These are phyloP conservation scores for Amblyornis subalaris DNA, from an alignment of 2,113 vertebrate genomes.

Conservation along the genomic window DNA sequence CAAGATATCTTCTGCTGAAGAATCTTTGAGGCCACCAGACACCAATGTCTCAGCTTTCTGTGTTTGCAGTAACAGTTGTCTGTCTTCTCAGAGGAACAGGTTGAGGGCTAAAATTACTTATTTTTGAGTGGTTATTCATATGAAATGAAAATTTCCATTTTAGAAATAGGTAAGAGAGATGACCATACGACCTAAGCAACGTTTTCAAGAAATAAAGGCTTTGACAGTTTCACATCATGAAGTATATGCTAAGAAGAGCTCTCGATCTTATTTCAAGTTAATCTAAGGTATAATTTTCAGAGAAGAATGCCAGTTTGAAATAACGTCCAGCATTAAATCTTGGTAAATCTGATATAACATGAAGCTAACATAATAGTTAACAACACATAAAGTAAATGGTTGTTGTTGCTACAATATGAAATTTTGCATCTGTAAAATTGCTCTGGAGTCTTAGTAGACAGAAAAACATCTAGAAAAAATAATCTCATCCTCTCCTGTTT, in stretches of 20 bases:
- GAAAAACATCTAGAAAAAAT: background rate
- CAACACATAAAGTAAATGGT: background rate
- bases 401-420: background rate
- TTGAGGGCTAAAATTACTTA: background rate
- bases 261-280: background rate
- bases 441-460: background rate
- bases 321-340: background rate
- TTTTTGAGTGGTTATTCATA: background rate
- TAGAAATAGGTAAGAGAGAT: background rate
- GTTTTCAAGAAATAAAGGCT: background rate
- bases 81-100: background rate
- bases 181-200: fast-evolving
- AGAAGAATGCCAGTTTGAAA: background rate
- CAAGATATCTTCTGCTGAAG: background rate
- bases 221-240: background rate
- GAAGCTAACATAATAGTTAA: background rate
- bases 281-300: background rate
- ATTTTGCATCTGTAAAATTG: background rate
- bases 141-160: background rate
- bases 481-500: background rate
- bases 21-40: background rate
- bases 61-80: background rate
- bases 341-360: background rate
- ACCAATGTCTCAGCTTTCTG: background rate
- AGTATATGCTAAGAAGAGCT: background rate